phyloP scores from a whole-genome alignment of 1,140 invertebrate species.

The Sycophaga agraensis region DNA sequence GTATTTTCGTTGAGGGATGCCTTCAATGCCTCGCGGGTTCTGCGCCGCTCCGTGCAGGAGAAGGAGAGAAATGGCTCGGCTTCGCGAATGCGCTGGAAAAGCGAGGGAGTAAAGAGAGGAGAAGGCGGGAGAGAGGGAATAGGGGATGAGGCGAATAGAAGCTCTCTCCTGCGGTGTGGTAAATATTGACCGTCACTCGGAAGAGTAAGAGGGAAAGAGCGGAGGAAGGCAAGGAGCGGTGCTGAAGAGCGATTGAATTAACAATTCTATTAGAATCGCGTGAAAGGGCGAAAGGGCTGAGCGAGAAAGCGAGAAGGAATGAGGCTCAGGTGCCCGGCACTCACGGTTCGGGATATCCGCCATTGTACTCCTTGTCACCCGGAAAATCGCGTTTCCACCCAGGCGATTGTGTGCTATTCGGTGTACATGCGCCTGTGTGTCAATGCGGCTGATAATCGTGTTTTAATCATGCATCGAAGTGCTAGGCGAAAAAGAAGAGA shows the following conservation, averaged over 20 bases:
- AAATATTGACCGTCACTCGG: constrained; percentile 35
- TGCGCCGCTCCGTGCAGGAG: background rate
- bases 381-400: no score
- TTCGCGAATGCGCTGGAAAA: background rate
- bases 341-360: constrained; percentile 18
- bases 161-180: constrained; percentile 1
- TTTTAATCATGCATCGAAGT: no score
- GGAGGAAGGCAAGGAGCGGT: no score
- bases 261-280: constrained; percentile 38
- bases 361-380: no score
- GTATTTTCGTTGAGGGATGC: background rate
- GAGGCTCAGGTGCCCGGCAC: background rate
- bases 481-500: no score
- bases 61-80: background rate
- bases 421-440: no score
- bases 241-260: constrained; percentile 36
- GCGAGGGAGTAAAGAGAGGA: background rate
- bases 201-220: background rate
- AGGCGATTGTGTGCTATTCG: no score
- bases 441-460: no score
- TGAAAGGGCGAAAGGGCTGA: background rate
- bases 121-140: background rate
- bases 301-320: no score
- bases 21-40: background rate
- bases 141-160: background rate